Evolutionary conservation across 2,113 vertebrate genomes (phyloP), one percentile per base, ranked within the genome.

Genomic region (Protobothrops mucrosquamatus): DNA sequence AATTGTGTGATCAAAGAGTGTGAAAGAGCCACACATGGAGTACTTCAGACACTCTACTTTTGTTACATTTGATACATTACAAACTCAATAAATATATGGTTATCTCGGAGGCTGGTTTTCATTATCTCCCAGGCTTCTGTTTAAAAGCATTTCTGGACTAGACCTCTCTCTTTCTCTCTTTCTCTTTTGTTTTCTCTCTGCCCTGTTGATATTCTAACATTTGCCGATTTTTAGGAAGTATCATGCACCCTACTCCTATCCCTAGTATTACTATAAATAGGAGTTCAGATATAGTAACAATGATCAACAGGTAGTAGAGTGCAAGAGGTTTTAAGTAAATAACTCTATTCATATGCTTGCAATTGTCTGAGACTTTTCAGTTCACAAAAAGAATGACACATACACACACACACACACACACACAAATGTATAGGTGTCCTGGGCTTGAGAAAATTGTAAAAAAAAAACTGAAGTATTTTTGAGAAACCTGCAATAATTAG

Each of bases 1-100:
- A 98, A 98, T 97, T 97, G 97, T 98, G 97, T 97, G 98, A 99
- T 99, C 98, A 99, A 99, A 99, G 98, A 95, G 96, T 97, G 97
- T 98, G 97, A 97, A 97, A 97, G 97, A 98, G 97, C 98, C 98
- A 98, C 98, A 99, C 98, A 99, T 98, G 98, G 97, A 95, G 98
- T 97, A 97, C 97, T 96, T 98, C 97, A 98, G 97, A 97, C 96
- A 94, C 95, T 96, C 96, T 34, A 97, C 98, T 98, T 98, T 98
- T 98, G 97, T 98, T 97, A 97, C 97, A 97, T 97, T 96, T 97
- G 97, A 97, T 98, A 98, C 96, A 97, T 97, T 98, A 98, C 98
- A 98, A 97, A 97, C 97, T 95, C 96, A 96, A 97, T 98, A 97
- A 98, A 97, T 98, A 97, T 96, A 97, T 96, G 97, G 97, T 98